Base-by-base conservation (phyloP, 2,888 invertebrate genomes). In the Poecilobothrus nobilitatus region DNA sequence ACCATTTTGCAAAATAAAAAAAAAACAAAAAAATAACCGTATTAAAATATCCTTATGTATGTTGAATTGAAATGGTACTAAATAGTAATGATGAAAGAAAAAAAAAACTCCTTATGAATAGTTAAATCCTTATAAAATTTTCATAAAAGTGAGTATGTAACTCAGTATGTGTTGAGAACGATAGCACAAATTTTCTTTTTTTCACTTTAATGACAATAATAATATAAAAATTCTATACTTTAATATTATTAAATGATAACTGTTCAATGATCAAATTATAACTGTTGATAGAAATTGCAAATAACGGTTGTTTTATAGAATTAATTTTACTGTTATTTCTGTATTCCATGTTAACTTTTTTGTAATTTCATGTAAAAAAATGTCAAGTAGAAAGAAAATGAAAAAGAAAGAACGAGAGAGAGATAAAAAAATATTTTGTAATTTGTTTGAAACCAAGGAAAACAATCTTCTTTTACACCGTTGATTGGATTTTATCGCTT, bases 241-340 rank as follows among this genome's bases (percentile, higher is more conserved):
- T 53, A 12, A 53, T 53, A 53, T 53, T 53, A 18, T 3, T 12
- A n/a, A n/a, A 18, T 15, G 53, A 53, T 53, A 18, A 18, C 18
- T 18, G n/a, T 53, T 53, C 53, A 53, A 53, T 53, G 53, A 53
- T 53, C 53, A 53, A 53, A 53, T 53, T 15, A 53, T 53, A 53
- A 53, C 53, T 53, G 53, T 53, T 6, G 6, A 53, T 53, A 15
- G 15, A 53, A 18, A 53, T 53, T 18, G 18, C 15, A n/a, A 15
- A 53, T 53, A 53, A 53, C 53, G 53, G 53, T 53, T 53, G 15
- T 53, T 53, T 53, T 53, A 53, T 53, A 53, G 53, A 53, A 53
- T 53, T n/a, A 53, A 53, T 53, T 37, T 37, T 37, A 10, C 37
- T 53, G 3, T 53, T 15, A 53, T 53, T 53, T 53, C n/a, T 53